Percentiles rank a stretch among this genome's conserved stretches.
Conservation (phyloP, 2,888 invertebrate genomes). For the Drosophila engyochracea region DNA sequence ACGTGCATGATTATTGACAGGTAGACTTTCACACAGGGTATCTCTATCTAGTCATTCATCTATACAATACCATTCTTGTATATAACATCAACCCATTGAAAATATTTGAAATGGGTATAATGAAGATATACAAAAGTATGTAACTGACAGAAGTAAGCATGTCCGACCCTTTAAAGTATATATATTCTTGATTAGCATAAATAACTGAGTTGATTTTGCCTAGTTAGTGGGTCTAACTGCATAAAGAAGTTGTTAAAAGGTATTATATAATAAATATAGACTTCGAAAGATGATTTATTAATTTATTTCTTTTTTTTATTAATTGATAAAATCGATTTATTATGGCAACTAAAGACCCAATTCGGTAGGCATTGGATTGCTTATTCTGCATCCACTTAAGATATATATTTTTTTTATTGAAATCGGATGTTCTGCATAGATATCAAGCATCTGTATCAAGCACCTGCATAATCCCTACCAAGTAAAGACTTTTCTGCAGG, state of each 20-base stretch:
- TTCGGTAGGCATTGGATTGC: not conserved
- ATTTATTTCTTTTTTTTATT: not conserved
- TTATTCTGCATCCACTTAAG: not conserved
- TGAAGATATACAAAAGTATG: not conserved
- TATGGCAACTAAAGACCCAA: not conserved
- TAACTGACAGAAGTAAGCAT: not conserved
- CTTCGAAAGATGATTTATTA: not conserved
- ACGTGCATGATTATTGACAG: no score
- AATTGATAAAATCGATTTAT: not conserved
- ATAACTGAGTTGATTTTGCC: not conserved
- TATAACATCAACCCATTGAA: not conserved
- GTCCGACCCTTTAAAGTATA: not conserved
- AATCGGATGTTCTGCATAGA: no score
- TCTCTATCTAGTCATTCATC: not conserved
- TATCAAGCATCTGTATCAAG: not conserved
- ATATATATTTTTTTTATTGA: not conserved
- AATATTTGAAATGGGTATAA: not conserved
- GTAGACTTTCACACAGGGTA: not conserved
- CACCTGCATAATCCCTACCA: accelerated
- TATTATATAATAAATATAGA: not conserved
- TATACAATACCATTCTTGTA: not conserved
- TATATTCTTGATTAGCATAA: not conserved
- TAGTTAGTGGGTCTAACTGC: not conserved
- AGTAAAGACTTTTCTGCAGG: not conserved
- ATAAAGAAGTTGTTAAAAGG: not conserved